Base-by-base conservation (phyloP, 2,113 vertebrate species). In the Ammodytes dubius region DNA sequence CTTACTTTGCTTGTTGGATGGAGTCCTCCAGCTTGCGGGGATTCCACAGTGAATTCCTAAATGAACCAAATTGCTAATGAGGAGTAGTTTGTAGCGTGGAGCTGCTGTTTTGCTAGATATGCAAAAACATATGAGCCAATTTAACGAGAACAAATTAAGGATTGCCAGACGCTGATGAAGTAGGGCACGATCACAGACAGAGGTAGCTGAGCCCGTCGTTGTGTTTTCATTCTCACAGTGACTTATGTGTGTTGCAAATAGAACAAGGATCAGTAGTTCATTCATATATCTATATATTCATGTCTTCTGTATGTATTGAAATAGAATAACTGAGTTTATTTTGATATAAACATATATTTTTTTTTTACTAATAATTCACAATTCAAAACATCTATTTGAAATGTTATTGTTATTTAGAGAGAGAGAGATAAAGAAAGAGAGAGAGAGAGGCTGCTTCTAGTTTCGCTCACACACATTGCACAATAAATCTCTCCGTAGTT, bases 31-130 rank as follows among this genome's bases (percentile, higher is more conserved):
- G 19, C 2, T 66, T 42, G 64, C 12, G 50, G 58, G 79, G 37
- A 49, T 35, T 60, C 42, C 73, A 17, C 54, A 5, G 69, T 40
- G 4, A 50, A 56, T 83, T 88, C 46, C 27, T 27, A 73, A 77
- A 83, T 79, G 3, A 81, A 49, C 56, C 69, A 77, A 68, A 75
- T 57, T 81, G 60, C 50, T 79, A 79, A 79, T 2, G 19, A 82
- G 71, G n/a, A 63, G 47, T 27, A 27, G 50, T 77, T 84, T 85
- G 68, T 58, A 15, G 43, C 27, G 39, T 40, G 58, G 69, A 77
- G 68, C 75, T 80, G 64, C 53, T 70, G n/a, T 85, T 86, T 77
- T 79, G 57, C 63, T 40, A 82, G 83, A 81, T 77, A 77, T 70
- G 52, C 77, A 76, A 84, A 74, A 80, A 58, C 43, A 61, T 60